Base-by-base conservation (phyloP, 1,140 invertebrate genomes). In the Pararge aegeria region DNA sequence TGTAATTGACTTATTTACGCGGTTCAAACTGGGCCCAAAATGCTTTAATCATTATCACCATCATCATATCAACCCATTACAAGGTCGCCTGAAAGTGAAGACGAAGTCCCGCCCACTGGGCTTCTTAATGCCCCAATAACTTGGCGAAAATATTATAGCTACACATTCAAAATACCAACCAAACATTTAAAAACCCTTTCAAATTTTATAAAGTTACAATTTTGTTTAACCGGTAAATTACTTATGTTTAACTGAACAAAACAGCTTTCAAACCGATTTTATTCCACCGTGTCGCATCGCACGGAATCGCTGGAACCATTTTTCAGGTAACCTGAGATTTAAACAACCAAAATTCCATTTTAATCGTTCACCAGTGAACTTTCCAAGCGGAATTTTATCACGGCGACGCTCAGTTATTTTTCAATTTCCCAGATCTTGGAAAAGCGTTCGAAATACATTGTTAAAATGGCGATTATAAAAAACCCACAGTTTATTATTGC, bases 381-480 rank as follows among this genome's bases (percentile, higher is more conserved):
- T 78, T 78, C 57, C 48, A 46, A 53, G 60, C 38, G 64, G 34
- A 69, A 78, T 80, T 82, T 81, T 78, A 80, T 78, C 57, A 60
- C 52, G 42, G 59, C 63, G 66, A 73, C 73, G 73, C 73, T 75
- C 68, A 82, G 79, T 75, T 84, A 84, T 82, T 84, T 84, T 84
- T 84, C 81, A 84, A 84, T 84, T 84, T 80, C 75, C 70, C 52
- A 64, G 73, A 71, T 80, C 69, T 60, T 55, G 50, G 68, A 55
- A 66, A 61, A 64, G 55, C 61, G 57, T 64, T 74, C 64, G 62
- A 70, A 71, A 61, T 70, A 68, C 62, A 67, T 70, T 73, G 72
- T 76, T 78, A 70, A 73, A 80, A 50, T 62, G 70, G 63, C 66
- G 68, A 81, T 80, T 78, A 77, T 66, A 27, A 55, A 61, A 50